Base-by-base conservation (phyloP, 2,888 invertebrate species). In the Synanthedon myopaeformis region DNA sequence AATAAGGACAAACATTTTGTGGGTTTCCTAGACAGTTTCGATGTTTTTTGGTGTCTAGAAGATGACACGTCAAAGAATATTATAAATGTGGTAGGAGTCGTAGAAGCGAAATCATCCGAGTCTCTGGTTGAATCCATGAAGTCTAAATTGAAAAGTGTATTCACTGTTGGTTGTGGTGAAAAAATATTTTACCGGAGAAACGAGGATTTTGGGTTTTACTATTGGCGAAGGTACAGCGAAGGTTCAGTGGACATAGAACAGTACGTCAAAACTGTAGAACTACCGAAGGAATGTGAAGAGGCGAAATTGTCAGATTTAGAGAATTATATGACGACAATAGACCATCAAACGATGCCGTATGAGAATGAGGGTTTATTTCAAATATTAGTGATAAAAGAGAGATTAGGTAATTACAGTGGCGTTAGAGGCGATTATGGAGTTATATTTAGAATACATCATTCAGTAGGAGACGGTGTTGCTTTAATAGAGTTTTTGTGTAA, bases 31-130 rank as follows among this genome's bases (percentile, higher is more conserved):
- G 77, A 85, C 42, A 89, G 89, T 49, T 79, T 83, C 8, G 90
- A 90, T 60, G 79, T 82, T 2, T 78, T 90, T 53, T 90, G 89
- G 89, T 84, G 88, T 41, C 61, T 89, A 19, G 89, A 90, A 66
- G 79, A 85, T 41, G 71, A 83, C 3, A 62, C 72, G 2, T 74
- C 85, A 0, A 77, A 76, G 54, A 84, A 83, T 48, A 66, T 89
- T 19, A 89, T 89, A 52, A 89, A 89, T 54, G 80, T 89, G 3
- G 67, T 90, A 1, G 79, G 82, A 17, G 64, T 87, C 12, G 66
- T 90, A 56, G 85, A 88, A 60, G 72, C 77, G 1, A 63, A 70
- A 41, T 72, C 72, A 12, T 57, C 74, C 2, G 52, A 66, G 62
- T 45, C 55, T 48, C 55, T 77, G 48, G 61, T 70, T 14, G 56